Evolutionary conservation across 2,797 vertebrate genomes (phyloP).

Genomic region (Cossypha dichroa): DNA sequence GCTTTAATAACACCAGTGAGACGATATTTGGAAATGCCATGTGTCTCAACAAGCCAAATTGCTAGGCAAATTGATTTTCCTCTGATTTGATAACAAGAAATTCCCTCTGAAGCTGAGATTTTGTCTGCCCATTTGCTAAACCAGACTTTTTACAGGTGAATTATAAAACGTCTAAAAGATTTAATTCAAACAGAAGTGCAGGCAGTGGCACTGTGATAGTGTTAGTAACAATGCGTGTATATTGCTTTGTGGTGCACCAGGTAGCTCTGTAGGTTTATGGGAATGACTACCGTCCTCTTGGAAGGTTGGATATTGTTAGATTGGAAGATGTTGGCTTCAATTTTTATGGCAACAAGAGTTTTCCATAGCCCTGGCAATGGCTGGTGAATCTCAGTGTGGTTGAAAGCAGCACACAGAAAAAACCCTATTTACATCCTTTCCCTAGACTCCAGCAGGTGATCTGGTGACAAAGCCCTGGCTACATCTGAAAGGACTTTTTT

Average conservation of each 20-base stretch:
- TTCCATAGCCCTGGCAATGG: neutral
- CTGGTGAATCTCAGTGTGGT: neutral
- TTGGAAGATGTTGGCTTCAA: neutral
- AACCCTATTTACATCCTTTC: rapidly evolving
- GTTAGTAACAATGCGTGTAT: rapidly evolving
- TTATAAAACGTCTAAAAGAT: neutral
- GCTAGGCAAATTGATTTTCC: neutral
- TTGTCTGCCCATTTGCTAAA: neutral
- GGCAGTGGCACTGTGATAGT: neutral
- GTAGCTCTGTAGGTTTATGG: neutral
- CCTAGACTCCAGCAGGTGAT: neutral
- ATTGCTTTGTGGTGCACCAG: neutral
- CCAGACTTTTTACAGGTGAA: neutral
- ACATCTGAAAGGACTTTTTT: neutral
- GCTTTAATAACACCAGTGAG: neutral
- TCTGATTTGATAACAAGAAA: neutral
- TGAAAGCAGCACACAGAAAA: neutral
- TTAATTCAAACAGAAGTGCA: neutral
- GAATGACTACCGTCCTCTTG: neutral
- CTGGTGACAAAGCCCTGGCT: neutral
- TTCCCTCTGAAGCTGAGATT: neutral
- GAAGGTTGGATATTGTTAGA: neutral
- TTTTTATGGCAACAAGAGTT: neutral
- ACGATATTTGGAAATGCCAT: neutral
- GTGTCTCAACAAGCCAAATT: neutral